Conservation (phyloP, 2,888 invertebrate genomes). For the Meteorus cinctellus region DNA sequence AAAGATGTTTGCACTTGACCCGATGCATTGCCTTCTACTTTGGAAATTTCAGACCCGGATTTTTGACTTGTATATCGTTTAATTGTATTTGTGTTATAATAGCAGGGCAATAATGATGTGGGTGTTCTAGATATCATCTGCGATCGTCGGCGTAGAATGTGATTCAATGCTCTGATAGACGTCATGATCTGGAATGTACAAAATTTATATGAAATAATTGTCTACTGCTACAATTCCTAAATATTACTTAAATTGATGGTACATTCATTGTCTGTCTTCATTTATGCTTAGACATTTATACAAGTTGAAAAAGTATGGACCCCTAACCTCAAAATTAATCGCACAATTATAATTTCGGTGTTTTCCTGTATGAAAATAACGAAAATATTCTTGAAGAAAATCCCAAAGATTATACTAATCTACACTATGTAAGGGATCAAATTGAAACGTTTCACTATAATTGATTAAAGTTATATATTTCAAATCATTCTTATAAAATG, state of each 20-base stretch:
- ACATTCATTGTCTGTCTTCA: not conserved
- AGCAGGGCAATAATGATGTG: slow-evolving; percentile 45
- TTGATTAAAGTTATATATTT: not conserved
- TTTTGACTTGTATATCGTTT: slow-evolving; percentile 56
- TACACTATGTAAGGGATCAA: not conserved
- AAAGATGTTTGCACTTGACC: slow-evolving; percentile 62
- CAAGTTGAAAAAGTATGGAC: not conserved
- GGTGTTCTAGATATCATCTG: slow-evolving; percentile 47
- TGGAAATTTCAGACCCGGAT: slow-evolving; percentile 45
- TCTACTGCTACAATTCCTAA: not conserved
- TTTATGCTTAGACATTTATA: not conserved
- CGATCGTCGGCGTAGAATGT: slow-evolving; percentile 54
- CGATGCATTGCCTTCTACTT: slow-evolving; percentile 52
- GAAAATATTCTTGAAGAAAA: not conserved
- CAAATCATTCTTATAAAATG: not conserved
- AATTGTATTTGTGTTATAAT: slow-evolving; percentile 35
- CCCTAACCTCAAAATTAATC: not conserved
- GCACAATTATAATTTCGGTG: not conserved
- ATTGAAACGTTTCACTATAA: not conserved
- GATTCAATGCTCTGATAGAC: slow-evolving; percentile 57
- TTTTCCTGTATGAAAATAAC: not conserved
- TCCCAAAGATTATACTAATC: not conserved
- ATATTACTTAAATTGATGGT: no score
- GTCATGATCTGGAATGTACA: slow-evolving; percentile 60
- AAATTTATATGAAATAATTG: not conserved